Conservation (phyloP, 2,888 invertebrate species). For the Pimpla rufipes region DNA sequence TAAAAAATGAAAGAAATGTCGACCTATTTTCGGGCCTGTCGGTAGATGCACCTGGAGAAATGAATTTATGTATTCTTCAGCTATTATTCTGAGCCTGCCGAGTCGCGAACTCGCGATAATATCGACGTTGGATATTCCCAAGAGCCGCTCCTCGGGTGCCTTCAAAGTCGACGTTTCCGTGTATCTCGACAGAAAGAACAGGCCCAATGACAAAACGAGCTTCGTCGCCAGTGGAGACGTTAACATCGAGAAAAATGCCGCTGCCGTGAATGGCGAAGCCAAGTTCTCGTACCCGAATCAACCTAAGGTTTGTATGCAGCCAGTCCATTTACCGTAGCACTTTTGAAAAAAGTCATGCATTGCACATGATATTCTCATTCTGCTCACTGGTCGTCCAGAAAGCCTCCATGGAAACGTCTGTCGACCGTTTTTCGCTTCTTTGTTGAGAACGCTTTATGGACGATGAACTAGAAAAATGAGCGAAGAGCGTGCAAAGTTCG, state of each 20-base stretch:
- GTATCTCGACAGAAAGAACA: conserved; percentile 90
- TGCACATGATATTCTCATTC: too few relatives aligned
- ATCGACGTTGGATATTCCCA: conserved; percentile 82
- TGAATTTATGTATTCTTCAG: conserved; percentile 78
- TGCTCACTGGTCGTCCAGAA: too few relatives aligned
- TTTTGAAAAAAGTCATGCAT: too few relatives aligned
- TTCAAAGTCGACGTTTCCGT: conserved; percentile 88
- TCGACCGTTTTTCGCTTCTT: too few relatives aligned
- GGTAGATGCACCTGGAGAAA: too few relatives aligned
- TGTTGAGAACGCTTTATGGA: too few relatives aligned
- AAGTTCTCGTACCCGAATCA: conserved; percentile 90
- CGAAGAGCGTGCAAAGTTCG: too few relatives aligned
- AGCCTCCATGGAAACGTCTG: too few relatives aligned
- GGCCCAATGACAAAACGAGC: conserved; percentile 90
- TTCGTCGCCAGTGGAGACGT: conserved; percentile 87
- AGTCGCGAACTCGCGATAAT: conserved; percentile 90
- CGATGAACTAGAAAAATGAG: too few relatives aligned
- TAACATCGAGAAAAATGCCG: conserved; percentile 85
- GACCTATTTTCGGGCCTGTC: too few relatives aligned
- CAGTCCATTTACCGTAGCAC: background rate
- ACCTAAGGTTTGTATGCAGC: conserved; percentile 86
- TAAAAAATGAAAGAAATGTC: too few relatives aligned
- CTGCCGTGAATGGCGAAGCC: conserved; percentile 87
- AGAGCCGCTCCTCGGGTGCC: conserved; percentile 86
- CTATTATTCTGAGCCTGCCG: conserved; percentile 89